Conservation (phyloP, 2,797 vertebrate species). For the Nyctibius grandis region DNA sequence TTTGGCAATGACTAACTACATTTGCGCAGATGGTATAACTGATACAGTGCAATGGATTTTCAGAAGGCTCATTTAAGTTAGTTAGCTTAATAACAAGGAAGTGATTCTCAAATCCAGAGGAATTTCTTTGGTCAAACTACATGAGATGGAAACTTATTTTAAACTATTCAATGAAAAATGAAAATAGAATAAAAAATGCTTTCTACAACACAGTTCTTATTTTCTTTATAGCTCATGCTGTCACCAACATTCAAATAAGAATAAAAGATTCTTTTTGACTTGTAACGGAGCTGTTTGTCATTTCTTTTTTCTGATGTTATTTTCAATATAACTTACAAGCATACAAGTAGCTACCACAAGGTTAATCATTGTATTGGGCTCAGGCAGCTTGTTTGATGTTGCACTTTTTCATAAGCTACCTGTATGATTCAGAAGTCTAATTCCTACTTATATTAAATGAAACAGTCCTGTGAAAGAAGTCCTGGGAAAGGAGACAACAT, state of each 20-base stretch:
- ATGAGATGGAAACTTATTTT: background rate
- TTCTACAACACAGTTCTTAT: conserved; percentile 1
- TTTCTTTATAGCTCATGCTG: conserved; percentile 15
- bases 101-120: background rate
- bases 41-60: background rate
- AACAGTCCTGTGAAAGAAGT: background rate
- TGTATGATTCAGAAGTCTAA: conserved; percentile 17
- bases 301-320: background rate
- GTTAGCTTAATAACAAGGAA: background rate
- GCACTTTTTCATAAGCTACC: background rate
- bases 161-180: conserved; percentile 5
- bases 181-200: conserved; percentile 13
- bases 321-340: conserved; percentile 21
- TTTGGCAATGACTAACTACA: background rate
- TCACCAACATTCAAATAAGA: conserved; percentile 20
- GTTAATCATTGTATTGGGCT: background rate
- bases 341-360: background rate
- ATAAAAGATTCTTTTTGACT: background rate
- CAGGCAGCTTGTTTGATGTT: background rate
- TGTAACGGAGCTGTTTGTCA: conserved; percentile 14
- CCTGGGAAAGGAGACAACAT: background rate
- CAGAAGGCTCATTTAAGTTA: background rate
- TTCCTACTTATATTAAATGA: background rate
- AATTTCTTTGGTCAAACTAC: background rate
- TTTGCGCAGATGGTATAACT: background rate